Conservation (phyloP, 2,113 vertebrate genomes). For the Litocranius walleri region DNA sequence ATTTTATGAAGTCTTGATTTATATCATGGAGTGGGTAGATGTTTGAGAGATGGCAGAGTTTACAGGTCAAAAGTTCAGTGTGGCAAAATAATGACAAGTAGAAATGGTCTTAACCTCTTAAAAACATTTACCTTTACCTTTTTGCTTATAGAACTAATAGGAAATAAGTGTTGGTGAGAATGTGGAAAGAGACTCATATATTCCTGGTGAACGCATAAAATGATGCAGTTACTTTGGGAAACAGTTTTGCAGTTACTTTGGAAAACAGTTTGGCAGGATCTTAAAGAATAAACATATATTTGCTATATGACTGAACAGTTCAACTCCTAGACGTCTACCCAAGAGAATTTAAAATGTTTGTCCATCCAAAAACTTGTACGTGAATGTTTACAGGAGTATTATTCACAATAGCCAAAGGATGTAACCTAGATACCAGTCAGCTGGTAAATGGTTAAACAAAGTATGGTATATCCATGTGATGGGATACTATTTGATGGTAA, state of each 20-base stretch:
- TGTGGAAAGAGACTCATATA: background rate
- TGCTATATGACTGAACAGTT: background rate
- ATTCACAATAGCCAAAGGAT: background rate
- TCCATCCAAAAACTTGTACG: background rate
- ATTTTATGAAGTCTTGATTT: conserved; percentile 31
- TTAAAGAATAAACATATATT: conserved; percentile 1
- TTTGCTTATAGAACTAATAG: conserved; percentile 16
- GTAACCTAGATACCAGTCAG: background rate
- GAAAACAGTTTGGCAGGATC: background rate
- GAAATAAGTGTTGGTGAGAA: background rate
- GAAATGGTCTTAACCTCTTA: background rate
- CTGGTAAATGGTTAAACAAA: background rate
- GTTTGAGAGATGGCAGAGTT: background rate
- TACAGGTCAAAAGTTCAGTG: background rate
- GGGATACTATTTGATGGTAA: background rate
- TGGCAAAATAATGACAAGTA: conserved; percentile 6
- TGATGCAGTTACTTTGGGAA: background rate
- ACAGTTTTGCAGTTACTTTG: background rate
- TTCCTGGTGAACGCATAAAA: conserved; percentile 12
- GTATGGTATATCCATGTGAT: background rate
- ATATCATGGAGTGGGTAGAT: background rate
- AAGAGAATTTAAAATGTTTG: conserved; percentile 13
- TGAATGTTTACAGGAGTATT: background rate
- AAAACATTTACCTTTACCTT: background rate
- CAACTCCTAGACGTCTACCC: background rate